These are phyloP conservation scores for Leucoraja erinaceus DNA, from an alignment of 2,113 vertebrate genomes.

Conservation along the genomic window DNA sequence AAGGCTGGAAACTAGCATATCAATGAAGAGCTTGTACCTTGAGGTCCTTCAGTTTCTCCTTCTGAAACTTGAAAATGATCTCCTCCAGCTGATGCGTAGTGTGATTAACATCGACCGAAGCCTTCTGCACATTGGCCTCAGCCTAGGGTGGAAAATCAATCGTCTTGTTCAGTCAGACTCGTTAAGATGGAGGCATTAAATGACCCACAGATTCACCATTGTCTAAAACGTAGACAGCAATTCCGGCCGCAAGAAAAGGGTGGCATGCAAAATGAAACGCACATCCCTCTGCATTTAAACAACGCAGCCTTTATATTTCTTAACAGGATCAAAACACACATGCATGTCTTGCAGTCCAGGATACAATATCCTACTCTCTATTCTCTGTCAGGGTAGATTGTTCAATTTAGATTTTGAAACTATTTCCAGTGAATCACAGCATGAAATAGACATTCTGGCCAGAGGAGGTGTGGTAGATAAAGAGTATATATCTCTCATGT, in stretches of 20 bases:
- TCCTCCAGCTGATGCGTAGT: slow-evolving; percentile 63
- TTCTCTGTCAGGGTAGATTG: neutral
- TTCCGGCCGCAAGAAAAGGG: neutral
- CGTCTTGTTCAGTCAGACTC: neutral
- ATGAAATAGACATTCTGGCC: neutral
- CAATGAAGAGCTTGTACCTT: slow-evolving; percentile 51
- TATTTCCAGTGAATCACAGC: neutral
- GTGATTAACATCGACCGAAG: slow-evolving; percentile 56
- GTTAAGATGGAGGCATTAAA: neutral
- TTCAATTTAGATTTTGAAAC: neutral
- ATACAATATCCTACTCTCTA: neutral
- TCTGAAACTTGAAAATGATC: slow-evolving; percentile 61
- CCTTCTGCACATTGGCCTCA: slow-evolving; percentile 62
- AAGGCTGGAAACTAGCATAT: neutral
- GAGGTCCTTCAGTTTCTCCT: slow-evolving; percentile 65
- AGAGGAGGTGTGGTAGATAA: neutral
- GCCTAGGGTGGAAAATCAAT: slow-evolving; percentile 51
- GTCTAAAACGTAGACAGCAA: neutral
- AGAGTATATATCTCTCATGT: neutral
- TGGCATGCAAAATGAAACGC: neutral
- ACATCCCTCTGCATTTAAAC: neutral
- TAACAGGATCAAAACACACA: neutral
- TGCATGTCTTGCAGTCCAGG: neutral
- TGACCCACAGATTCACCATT: neutral
- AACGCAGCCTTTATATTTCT: neutral